Base-by-base conservation (phyloP, 2,888 invertebrate species). In the Lydus trimaculatus region DNA sequence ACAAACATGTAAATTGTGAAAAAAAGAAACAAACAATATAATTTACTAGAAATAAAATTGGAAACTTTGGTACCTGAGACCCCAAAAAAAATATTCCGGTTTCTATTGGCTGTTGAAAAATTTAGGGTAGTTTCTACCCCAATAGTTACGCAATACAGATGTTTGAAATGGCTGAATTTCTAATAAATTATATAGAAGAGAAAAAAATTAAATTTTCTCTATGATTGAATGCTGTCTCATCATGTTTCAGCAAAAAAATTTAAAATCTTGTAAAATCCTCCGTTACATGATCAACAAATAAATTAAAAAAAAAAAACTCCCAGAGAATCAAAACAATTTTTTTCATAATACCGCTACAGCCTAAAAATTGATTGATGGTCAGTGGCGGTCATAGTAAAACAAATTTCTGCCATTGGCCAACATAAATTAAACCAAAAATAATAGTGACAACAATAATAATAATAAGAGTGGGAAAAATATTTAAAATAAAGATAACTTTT, bases 231-330 rank as follows among this genome's bases (percentile, higher is more conserved):
- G 72, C 73, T 72, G 72, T 70, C 71, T 76, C 74, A 74, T 68
- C 65, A 64, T 76, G 74, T 71, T 74, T 73, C 72, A 73, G 74
- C 73, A 73, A 67, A 73, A 74, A 17, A n/a, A 5, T 13, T 52
- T 2, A 23, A 52, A 52, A 52, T 25, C 52, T 25, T 52, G 23
- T 52, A 23, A 52, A 23, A 52, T 52, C 13, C 48, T 8, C 48
- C 48, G 48, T 43, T 43, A 43, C 7, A 17, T 13, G n/a, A 43
- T 43, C 43, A 43, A 43, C n/a, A 43, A 43, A 52, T 52, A 23
- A 52, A 52, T 52, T 52, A 11, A 9, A 23, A 52, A 52, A 52
- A 52, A 52, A 52, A 23, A 20, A 15, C 2, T 1, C 13, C 13
- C 11, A 2, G 4, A 52, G 23, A 52, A 52, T 23, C 20, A 11